These are phyloP conservation scores for Lepilemur septentrionalis DNA, from an alignment of 2,797 vertebrate genomes.

Conservation along the genomic window DNA sequence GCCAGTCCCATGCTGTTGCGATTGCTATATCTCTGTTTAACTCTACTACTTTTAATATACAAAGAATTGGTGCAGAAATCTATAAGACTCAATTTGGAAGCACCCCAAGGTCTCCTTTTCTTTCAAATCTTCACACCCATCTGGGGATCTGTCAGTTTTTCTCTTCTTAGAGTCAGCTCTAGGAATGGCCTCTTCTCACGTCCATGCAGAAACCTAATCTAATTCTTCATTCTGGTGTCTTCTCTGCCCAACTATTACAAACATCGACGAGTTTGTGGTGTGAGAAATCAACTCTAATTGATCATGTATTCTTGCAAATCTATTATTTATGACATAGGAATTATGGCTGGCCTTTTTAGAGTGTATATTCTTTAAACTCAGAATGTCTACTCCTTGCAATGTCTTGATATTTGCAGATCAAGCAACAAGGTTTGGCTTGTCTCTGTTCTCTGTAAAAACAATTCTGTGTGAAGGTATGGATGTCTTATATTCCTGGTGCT, in stretches of 20 bases:
- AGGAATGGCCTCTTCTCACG: not conserved
- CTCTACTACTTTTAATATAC: not conserved
- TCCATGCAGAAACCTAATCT: rapidly evolving
- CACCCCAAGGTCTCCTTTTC: not conserved
- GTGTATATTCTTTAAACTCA: not conserved
- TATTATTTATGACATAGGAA: not conserved
- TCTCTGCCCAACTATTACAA: not conserved
- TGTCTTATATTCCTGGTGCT: not conserved
- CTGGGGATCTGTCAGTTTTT: not conserved
- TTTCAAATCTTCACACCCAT: not conserved
- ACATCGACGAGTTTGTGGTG: not conserved
- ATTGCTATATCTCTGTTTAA: no score
- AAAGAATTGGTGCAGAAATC: not conserved
- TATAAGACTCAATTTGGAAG: not conserved
- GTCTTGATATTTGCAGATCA: not conserved
- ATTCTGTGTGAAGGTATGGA: not conserved
- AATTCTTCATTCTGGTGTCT: not conserved
- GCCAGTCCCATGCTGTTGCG: no score
- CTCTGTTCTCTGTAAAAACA: not conserved
- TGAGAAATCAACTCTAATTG: not conserved
- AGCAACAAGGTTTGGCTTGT: not conserved
- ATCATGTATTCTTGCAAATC: not conserved
- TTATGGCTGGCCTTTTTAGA: not conserved
- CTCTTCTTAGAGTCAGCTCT: not conserved
- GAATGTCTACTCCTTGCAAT: not conserved